phyloP scores from a whole-genome alignment of 2,113 vertebrate genomes.

The Nothobranchius kuhntae region DNA sequence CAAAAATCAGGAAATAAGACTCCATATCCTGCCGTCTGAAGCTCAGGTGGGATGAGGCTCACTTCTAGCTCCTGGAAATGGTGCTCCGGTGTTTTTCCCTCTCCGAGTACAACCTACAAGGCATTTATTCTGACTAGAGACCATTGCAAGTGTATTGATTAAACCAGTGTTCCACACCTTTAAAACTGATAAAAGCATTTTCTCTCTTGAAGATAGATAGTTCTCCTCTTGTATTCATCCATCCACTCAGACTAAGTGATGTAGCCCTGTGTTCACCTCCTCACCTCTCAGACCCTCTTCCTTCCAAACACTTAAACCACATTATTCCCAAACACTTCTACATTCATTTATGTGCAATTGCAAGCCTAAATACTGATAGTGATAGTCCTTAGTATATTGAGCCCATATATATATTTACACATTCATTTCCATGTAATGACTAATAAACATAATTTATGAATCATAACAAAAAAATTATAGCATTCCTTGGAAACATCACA shows the following conservation, averaged over 20 bases:
- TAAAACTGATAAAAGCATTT: constrained; percentile 30
- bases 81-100: no score
- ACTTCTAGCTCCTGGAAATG: no score
- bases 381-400: constrained; percentile 66
- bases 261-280: constrained; percentile 44
- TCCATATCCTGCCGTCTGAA: no score
- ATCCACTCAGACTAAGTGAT: constrained; percentile 37
- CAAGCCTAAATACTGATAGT: constrained; percentile 61
- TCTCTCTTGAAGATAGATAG: constrained; percentile 39
- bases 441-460: constrained; percentile 43
- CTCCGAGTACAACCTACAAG: no score
- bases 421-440: constrained; percentile 56
- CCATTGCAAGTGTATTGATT: no score
- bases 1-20: no score
- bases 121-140: no score
- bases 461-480: constrained; percentile 63
- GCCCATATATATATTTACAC: constrained; percentile 56
- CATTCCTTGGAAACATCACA: constrained; percentile 65
- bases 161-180: no score
- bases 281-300: constrained; percentile 22
- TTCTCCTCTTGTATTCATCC: constrained; percentile 26
- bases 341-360: constrained; percentile 69
- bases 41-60: no score
- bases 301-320: constrained; percentile 22
- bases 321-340: constrained; percentile 49